These are phyloP conservation scores for Pseudomyrmex pallidus DNA, from an alignment of 1,140 invertebrate genomes.

Conservation along the genomic window DNA sequence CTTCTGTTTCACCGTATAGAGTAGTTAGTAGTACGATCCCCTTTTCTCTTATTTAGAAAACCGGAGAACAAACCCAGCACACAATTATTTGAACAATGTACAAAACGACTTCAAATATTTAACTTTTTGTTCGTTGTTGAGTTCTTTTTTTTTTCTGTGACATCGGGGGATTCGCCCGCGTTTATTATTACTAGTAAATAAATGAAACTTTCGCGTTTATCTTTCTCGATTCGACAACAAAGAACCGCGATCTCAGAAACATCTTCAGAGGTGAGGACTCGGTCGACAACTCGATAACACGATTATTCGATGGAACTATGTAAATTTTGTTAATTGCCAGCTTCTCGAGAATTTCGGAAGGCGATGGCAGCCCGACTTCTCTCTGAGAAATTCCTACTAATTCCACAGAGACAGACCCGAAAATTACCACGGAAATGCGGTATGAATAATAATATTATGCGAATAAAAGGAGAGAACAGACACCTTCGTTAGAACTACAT, in stretches of 20 bases:
- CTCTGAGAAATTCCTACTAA: slow-evolving; percentile 43
- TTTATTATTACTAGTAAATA: too few relatives aligned
- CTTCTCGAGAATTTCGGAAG: slow-evolving; percentile 58
- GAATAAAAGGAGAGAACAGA: slow-evolving; percentile 31
- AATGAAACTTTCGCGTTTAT: too few relatives aligned
- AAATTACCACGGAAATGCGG: slow-evolving; percentile 37
- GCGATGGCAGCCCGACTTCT: slow-evolving; percentile 14
- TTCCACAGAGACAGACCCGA: slow-evolving; percentile 44
- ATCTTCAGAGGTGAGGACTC: background rate
- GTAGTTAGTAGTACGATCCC: too few relatives aligned
- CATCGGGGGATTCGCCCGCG: too few relatives aligned
- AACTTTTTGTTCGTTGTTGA: too few relatives aligned
- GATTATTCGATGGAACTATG: slow-evolving; percentile 50
- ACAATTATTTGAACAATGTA: too few relatives aligned
- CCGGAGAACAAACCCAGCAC: too few relatives aligned
- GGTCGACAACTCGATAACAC: slow-evolving; percentile 41
- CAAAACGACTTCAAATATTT: too few relatives aligned
- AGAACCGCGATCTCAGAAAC: background rate
- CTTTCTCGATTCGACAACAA: too few relatives aligned
- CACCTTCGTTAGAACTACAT: slow-evolving; percentile 31
- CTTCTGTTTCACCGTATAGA: background rate
- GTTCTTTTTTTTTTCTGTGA: too few relatives aligned
- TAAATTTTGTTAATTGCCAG: slow-evolving; percentile 57
- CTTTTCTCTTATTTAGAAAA: too few relatives aligned
- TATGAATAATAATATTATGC: slow-evolving; percentile 40